Conservation (phyloP, 2,113 vertebrate genomes). For the Thamnophis sirtalis region DNA sequence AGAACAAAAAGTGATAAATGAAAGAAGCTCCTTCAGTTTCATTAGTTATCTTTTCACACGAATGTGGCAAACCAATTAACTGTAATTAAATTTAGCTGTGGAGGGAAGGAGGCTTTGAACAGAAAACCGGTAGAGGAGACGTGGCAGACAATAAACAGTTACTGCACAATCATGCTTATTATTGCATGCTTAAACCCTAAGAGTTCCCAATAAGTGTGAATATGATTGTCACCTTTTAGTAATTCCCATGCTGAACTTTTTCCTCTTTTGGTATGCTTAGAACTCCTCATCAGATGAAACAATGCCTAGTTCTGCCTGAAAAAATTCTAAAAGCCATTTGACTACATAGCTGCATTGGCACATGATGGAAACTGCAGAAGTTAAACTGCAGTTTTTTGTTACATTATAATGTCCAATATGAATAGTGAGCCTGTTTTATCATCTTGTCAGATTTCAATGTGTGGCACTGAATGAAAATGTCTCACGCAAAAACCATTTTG, state of each 20-base stretch:
- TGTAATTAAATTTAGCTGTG: not conserved
- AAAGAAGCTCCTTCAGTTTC: not conserved
- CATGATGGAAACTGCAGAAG: conserved; percentile 48
- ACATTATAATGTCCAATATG: conserved; percentile 48
- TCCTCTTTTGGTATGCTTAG: not conserved
- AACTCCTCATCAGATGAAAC: not conserved
- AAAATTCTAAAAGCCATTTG: not conserved
- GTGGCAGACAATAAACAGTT: not conserved
- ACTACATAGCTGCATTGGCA: conserved; percentile 37
- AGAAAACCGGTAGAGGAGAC: not conserved
- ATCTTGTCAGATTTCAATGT: conserved; percentile 26
- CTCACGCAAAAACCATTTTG: not conserved
- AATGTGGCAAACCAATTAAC: not conserved
- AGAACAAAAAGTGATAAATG: not conserved
- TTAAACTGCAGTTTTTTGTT: conserved; percentile 55
- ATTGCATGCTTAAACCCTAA: not conserved
- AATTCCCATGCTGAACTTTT: not conserved
- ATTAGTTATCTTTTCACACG: not conserved
- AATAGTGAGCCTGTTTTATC: conserved; percentile 35
- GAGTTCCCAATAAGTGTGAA: not conserved
- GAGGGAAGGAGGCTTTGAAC: not conserved
- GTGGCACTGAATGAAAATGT: conserved; percentile 35
- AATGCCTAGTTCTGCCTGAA: not conserved
- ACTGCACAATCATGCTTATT: not conserved
- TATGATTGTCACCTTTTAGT: not conserved